Evolutionary conservation across 2,888 invertebrate species (phyloP), one percentile per base, ranked within the genome.

Genomic region (Proisotoma minuta): DNA sequence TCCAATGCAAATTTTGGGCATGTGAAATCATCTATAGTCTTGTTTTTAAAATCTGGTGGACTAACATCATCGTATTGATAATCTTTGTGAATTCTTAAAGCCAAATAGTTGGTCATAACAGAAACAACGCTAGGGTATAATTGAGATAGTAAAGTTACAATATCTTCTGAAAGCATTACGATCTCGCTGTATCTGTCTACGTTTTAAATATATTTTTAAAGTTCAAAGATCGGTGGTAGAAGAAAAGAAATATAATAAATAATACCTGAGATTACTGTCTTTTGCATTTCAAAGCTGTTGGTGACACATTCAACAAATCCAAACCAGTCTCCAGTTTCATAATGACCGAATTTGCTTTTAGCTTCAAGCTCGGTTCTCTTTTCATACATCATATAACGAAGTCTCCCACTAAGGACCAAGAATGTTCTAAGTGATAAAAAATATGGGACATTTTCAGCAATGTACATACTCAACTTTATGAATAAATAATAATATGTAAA

Each of bases 321-420:
- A 39, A 54, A 54, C 53, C 53, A 54, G 39, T 54, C 53, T 5
- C 53, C 53, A 3, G 53, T 24, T 20, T 29, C 39, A 39, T 54
- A 54, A 29, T 22, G 20, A 3, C 53, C 53, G 23, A 28, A 54
- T 39, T 20, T 54, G 20, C 53, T 54, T 29, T 22, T 54, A 20
- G 39, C 53, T n/a, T 54, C 53, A 20, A 54, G n/a, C 22, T 54
- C 39, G 24, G 26, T 3, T 20, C 20, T 3, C 20, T 23, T 29
- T 18, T 29, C 39, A 3, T 20, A 4, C 2, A 15, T 22, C 18
- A 34, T 54, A 18, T 52, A 52, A 2, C 52, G 52, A 28, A 52
- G 28, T 8, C 52, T 24, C 12, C 52, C 52, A 27, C 24, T 24
- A 3, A 52, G 15, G 3, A 52, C 26, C n/a, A 52, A n/a, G 28